Percentiles rank a stretch among this genome's conserved stretches.
phyloP scores from a whole-genome alignment of 2,113 vertebrate species.

The Embiotoca jacksoni region DNA sequence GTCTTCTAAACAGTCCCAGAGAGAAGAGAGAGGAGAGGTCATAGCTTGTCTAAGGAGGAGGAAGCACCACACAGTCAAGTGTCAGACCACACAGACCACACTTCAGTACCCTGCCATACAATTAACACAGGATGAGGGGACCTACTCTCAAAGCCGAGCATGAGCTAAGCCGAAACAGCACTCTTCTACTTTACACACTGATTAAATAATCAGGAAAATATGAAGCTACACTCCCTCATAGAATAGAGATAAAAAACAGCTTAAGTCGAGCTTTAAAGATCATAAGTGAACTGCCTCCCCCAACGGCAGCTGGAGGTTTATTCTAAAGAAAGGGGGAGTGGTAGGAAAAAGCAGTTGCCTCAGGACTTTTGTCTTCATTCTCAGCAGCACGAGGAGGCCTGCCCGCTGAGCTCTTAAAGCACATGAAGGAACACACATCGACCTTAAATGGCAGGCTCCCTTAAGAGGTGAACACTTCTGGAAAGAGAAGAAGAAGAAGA shows the following conservation, averaged over 20 bases:
- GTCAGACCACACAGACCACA: background rate
- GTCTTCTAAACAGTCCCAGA: background rate
- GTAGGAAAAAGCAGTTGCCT: background rate
- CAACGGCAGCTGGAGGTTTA: slow-evolving; percentile 9
- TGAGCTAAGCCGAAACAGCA: background rate
- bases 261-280: slow-evolving; percentile 13
- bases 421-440: slow-evolving; percentile 25
- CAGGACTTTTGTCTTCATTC: slow-evolving; percentile 29
- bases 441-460: slow-evolving; percentile 36
- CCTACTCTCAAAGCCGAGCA: too few relatives aligned
- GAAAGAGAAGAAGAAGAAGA: slow-evolving; percentile 13
- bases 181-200: background rate
- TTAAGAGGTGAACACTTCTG: slow-evolving; percentile 40
- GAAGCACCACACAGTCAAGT: background rate
- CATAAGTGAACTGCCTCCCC: background rate
- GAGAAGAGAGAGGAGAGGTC: background rate
- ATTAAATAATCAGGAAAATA: background rate
- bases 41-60: too few relatives aligned
- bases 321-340: background rate
- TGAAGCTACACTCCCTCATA: background rate
- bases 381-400: background rate
- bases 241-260: background rate
- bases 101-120: too few relatives aligned
- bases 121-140: too few relatives aligned
- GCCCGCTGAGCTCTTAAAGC: slow-evolving; percentile 23